Conservation (phyloP, 2,113 vertebrate species). For the Spermophilus dauricus region DNA sequence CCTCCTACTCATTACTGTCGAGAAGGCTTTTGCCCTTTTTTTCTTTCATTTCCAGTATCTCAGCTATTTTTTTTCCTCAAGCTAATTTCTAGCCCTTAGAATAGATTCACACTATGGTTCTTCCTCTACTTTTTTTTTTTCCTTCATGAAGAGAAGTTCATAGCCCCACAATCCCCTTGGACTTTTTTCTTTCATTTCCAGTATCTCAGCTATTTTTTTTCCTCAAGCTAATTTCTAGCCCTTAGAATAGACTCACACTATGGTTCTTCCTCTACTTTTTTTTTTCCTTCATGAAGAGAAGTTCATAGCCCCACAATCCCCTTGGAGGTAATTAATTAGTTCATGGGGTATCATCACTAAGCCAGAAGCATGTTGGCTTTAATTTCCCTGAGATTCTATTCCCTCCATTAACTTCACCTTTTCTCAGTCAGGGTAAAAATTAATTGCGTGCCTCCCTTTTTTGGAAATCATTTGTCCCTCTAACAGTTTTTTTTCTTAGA, state of each 20-base stretch:
- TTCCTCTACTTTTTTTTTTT: neutral
- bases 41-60: no score
- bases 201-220: neutral
- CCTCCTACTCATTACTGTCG: neutral
- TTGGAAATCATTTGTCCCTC: neutral
- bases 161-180: neutral
- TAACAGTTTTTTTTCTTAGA: neutral
- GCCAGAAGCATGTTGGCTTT: conserved; percentile 39
- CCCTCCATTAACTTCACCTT: conserved; percentile 8
- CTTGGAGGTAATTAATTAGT: conserved; percentile 55
- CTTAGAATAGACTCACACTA: neutral
- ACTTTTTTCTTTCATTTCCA: no score
- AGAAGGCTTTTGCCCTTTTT: neutral
- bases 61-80: conserved; percentile 1
- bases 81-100: conserved; percentile 42
- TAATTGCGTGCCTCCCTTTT: conserved; percentile 29
- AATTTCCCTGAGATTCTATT: conserved; percentile 63
- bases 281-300: neutral
- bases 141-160: conserved; percentile 11
- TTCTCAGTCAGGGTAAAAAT: conserved; percentile 3
- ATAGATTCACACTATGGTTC: neutral
- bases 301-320: conserved; percentile 1
- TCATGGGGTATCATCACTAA: conserved; percentile 21
- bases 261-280: neutral
- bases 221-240: conserved; percentile 43